phyloP scores from a whole-genome alignment of 2,113 vertebrate species.

The Entelurus aequoreus region DNA sequence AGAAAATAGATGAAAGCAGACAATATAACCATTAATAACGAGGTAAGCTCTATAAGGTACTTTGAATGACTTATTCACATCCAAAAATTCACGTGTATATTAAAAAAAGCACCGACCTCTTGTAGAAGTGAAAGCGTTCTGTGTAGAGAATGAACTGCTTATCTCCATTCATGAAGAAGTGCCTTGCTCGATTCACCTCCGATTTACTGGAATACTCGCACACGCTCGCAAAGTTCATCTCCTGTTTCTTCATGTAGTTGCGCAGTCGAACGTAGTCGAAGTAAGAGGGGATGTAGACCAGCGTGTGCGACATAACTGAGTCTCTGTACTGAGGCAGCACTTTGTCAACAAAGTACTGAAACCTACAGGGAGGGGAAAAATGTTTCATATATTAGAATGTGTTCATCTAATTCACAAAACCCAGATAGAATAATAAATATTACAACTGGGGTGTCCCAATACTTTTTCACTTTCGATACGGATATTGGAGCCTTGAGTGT shows the following conservation, averaged over 20 bases:
- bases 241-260: conserved; percentile 91
- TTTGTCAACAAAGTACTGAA: conserved; percentile 85
- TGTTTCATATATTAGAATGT: neutral
- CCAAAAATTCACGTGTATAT: no score
- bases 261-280: conserved; percentile 93
- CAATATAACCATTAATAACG: no score
- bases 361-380: conserved; percentile 65
- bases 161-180: conserved; percentile 85
- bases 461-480: no score
- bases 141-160: conserved; percentile 89
- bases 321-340: conserved; percentile 91
- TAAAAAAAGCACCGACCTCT: conserved; percentile 74
- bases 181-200: conserved; percentile 79
- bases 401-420: neutral
- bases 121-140: conserved; percentile 97
- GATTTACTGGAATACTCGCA: conserved; percentile 86
- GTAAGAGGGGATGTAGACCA: conserved; percentile 90
- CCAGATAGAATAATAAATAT: neutral
- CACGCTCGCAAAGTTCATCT: conserved; percentile 80
- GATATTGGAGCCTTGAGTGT: no score
- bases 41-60: no score
- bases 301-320: conserved; percentile 92
- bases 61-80: no score
- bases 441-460: no score
- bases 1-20: no score